A percentile compares a stretch with the other conserved stretches of the same genome.
phyloP scores from a whole-genome alignment of 2,888 invertebrate genomes.

The Netelia virgata region DNA sequence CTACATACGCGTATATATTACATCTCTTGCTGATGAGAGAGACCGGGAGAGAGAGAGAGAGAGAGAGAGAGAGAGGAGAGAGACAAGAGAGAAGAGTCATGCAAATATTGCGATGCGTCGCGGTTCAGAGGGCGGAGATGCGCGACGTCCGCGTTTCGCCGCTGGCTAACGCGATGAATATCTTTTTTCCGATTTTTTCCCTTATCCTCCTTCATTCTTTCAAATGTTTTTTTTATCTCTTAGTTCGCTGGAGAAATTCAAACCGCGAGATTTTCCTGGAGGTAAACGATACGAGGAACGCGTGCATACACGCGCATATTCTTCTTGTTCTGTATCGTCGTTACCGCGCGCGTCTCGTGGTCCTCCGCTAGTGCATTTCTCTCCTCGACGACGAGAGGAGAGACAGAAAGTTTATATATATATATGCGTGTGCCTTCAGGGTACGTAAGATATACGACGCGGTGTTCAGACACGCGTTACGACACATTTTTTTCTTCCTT shows the following conservation, averaged over 20 bases:
- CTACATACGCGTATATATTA: neutral
- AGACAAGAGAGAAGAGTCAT: conserved; percentile 25
- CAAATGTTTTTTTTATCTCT: conserved; percentile 32
- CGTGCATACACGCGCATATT: conserved; percentile 28
- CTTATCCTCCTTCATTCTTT: conserved; percentile 24
- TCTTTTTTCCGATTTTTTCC: conserved; percentile 21
- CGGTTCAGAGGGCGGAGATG: conserved; percentile 45
- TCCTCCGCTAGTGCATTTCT: conserved; percentile 6
- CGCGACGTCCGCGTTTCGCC: conserved; percentile 48
- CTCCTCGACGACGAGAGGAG: conserved; percentile 16
- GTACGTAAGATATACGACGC: conserved; percentile 64
- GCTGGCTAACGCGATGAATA: conserved; percentile 39
- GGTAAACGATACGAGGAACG: conserved; percentile 26
- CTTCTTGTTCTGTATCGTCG: conserved; percentile 17
- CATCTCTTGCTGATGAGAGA: conserved; percentile 24
- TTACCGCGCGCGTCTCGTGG: neutral
- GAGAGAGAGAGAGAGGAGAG: neutral
- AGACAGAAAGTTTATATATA: conserved; percentile 10
- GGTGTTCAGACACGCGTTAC: conserved; percentile 63
- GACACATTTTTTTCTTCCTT: conserved; percentile 61
- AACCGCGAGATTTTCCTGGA: conserved; percentile 58
- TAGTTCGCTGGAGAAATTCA: conserved; percentile 44
- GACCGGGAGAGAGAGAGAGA: neutral
- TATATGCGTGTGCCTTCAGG: conserved; percentile 51
- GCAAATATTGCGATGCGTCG: conserved; percentile 53